Percentiles rank a stretch among this genome's conserved stretches.
Conservation (phyloP, 1,140 invertebrate genomes). For the Nebria ingens region DNA sequence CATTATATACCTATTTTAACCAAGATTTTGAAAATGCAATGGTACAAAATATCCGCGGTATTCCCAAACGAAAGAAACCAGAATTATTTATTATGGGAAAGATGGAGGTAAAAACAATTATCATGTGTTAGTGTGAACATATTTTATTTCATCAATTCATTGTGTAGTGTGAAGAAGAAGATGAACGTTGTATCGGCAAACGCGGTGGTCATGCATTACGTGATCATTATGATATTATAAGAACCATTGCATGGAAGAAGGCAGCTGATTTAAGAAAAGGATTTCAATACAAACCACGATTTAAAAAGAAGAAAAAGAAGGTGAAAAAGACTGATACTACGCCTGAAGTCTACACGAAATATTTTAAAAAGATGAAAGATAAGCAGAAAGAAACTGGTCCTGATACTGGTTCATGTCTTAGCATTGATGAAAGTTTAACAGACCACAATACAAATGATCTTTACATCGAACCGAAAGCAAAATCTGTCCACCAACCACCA, state of each 20-base stretch:
- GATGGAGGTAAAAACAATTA: conserved; percentile 32
- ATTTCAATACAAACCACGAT: neutral
- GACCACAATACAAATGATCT: conserved; percentile 12
- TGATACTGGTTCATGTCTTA: conserved; percentile 9
- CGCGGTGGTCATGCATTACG: conserved; percentile 27
- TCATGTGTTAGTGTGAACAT: too few species aligned
- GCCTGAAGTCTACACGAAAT: neutral
- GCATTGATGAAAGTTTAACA: conserved; percentile 4
- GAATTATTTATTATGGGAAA: conserved; percentile 42
- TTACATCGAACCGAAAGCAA: neutral
- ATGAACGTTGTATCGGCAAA: conserved; percentile 27
- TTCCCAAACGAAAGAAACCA: conserved; percentile 37
- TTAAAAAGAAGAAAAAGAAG: neutral
- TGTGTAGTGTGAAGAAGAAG: conserved; percentile 28
- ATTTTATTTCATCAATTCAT: neutral
- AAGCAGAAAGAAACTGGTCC: neutral
- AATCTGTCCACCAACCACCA: conserved; percentile 30
- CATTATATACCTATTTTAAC: conserved; percentile 42
- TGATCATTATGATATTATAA: conserved; percentile 32
- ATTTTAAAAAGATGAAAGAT: neutral
- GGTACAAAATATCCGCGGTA: conserved; percentile 38
- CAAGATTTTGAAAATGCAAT: conserved; percentile 44
- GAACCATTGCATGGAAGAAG: conserved; percentile 30
- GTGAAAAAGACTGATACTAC: neutral
- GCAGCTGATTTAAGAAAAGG: conserved; percentile 11